These are phyloP conservation scores for Aproaerema taeniolella DNA, from an alignment of 2,888 invertebrate genomes.

Conservation along the genomic window DNA sequence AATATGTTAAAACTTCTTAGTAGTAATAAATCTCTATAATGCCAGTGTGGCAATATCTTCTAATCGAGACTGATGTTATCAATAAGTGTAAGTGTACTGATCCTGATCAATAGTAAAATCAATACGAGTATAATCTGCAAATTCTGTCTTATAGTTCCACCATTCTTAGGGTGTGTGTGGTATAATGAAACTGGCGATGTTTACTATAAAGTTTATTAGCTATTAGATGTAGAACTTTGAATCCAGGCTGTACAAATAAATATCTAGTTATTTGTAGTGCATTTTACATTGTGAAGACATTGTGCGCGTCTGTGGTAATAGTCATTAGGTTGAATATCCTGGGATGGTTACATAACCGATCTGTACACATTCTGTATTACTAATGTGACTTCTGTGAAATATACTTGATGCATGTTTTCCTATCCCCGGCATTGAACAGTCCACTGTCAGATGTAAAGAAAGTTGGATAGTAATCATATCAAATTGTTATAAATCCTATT, in stretches of 20 bases:
- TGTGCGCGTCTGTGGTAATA: conserved; percentile 63
- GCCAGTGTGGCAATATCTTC: conserved; percentile 52
- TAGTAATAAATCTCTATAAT: conserved; percentile 42
- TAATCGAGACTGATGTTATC: conserved; percentile 67
- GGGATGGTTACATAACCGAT: conserved; percentile 45
- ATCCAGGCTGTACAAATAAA: conserved; percentile 71
- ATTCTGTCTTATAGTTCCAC: conserved; percentile 31
- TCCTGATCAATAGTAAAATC: no score
- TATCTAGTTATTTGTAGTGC: conserved; percentile 71
- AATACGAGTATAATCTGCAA: conserved; percentile 8
- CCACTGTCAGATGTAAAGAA: conserved; percentile 3
- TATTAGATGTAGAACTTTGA: conserved; percentile 70
- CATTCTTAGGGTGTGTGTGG: conserved; percentile 34
- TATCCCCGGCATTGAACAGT: conserved; percentile 4
- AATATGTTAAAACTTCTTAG: conserved; percentile 47
- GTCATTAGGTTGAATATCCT: conserved; percentile 53
- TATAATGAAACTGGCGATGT: conserved; percentile 47
- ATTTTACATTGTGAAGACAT: conserved; percentile 67
- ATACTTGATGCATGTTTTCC: conserved; percentile 13
- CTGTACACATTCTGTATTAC: conserved; percentile 39
- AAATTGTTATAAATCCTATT: conserved; percentile 34
- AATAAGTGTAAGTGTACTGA: conserved; percentile 48
- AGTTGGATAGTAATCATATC: conserved; percentile 35
- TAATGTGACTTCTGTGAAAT: conserved; percentile 22
- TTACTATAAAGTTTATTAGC: conserved; percentile 64